phyloP scores from a whole-genome alignment of 2,797 vertebrate genomes.

The Centroberyx gerrardi region DNA sequence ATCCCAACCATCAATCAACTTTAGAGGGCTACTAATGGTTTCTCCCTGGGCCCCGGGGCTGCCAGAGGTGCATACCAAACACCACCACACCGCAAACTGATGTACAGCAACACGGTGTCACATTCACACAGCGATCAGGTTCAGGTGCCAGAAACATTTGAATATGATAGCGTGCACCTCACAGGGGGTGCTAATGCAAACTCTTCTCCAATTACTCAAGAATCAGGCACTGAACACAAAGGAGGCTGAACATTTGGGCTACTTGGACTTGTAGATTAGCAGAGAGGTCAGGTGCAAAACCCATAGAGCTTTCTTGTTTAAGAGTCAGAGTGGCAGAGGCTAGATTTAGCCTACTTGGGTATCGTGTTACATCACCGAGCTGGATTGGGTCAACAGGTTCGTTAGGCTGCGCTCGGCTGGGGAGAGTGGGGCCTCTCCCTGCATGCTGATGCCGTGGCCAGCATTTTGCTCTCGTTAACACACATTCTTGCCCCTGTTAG shows the following conservation, averaged over 20 bases:
- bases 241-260: conserved; percentile 33
- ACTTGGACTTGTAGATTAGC: conserved; percentile 73
- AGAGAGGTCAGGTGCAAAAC: conserved; percentile 69
- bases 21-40: conserved; percentile 80
- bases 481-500: conserved; percentile 60
- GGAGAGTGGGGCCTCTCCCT: conserved; percentile 58
- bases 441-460: conserved; percentile 65
- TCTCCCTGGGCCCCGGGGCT: conserved; percentile 73
- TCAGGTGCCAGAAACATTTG: conserved; percentile 69
- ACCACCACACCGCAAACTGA: conserved; percentile 70
- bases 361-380: conserved; percentile 70
- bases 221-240: conserved; percentile 25
- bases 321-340: conserved; percentile 59
- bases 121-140: conserved; percentile 60
- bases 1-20: conserved; percentile 83
- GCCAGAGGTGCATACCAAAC: conserved; percentile 76
- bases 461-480: conserved; percentile 59
- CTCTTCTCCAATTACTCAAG: conserved; percentile 63
- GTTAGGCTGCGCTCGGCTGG: conserved; percentile 44
- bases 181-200: conserved; percentile 42
- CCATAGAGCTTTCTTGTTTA: conserved; percentile 67
- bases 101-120: conserved; percentile 61
- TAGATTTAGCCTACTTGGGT: conserved; percentile 65
- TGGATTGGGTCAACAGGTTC: conserved; percentile 76
- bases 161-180: conserved; percentile 55